phyloP scores from a whole-genome alignment of 2,797 vertebrate genomes.

The Melanotaenia pygmaea region DNA sequence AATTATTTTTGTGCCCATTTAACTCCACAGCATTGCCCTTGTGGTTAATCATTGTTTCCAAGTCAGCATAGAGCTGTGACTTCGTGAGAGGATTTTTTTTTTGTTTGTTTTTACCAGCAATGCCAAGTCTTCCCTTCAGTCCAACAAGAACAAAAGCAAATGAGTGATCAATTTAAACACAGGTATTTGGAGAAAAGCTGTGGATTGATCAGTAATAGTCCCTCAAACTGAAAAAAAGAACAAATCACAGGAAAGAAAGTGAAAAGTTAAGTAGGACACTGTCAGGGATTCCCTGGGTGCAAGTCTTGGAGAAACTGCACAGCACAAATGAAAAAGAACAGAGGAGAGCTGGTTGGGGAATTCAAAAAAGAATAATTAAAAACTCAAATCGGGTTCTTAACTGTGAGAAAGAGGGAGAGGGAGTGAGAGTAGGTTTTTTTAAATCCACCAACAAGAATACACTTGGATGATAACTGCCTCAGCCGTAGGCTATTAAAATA shows the following conservation, averaged over 20 bases:
- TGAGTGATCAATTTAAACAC: conserved; percentile 82
- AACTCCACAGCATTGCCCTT: conserved; percentile 62
- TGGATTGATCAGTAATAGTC: conserved; percentile 82
- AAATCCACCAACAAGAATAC: conserved; percentile 85
- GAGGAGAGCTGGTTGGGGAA: conserved; percentile 83
- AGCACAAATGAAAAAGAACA: conserved; percentile 85
- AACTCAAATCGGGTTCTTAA: conserved; percentile 85
- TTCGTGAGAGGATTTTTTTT: conserved; percentile 72
- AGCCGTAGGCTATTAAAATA: conserved; percentile 86
- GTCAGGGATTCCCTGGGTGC: conserved; percentile 81
- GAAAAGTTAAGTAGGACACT: conserved; percentile 87
- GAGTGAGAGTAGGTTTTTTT: conserved; percentile 70
- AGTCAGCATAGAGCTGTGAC: conserved; percentile 52
- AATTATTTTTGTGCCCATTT: conserved; percentile 62
- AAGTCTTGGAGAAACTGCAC: conserved; percentile 82
- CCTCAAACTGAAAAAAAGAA: conserved; percentile 70
- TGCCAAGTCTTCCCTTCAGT: conserved; percentile 65
- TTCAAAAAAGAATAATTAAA: conserved; percentile 86
- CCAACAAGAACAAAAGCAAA: conserved; percentile 70
- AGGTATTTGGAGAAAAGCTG: conserved; percentile 77
- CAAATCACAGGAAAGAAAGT: conserved; percentile 84
- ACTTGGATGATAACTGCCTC: conserved; percentile 82
- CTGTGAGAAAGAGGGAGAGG: conserved; percentile 75
- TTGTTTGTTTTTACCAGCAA: conserved; percentile 62
- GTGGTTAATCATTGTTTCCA: conserved; percentile 65